Percentiles rank a stretch among this genome's conserved stretches.
Evolutionary conservation across 1,140 invertebrate species (phyloP).

Genomic region (Drosophila melanogaster): DNA sequence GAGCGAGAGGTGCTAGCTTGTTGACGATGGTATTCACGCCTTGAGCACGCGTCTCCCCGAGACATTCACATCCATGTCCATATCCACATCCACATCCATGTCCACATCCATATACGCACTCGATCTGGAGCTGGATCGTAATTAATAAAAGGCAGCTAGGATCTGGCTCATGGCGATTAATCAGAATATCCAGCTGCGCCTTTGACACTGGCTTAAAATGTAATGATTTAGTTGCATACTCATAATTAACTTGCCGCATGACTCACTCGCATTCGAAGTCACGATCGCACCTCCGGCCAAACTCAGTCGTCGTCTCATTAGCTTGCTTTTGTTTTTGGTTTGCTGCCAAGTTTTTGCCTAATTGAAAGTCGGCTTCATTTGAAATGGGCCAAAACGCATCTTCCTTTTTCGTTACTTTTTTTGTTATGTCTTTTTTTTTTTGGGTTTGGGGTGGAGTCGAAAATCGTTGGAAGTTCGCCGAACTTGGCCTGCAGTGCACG

Average conservation of each 20-base stretch:
- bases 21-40: conserved; percentile 81
- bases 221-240: conserved; percentile 82
- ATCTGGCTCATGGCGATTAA: conserved; percentile 54
- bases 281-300: conserved; percentile 32
- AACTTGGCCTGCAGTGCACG: conserved; percentile 29
- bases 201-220: conserved; percentile 81
- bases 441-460: conserved; percentile 50
- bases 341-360: conserved; percentile 52
- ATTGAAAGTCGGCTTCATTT: conserved; percentile 79
- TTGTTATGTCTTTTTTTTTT: conserved; percentile 1
- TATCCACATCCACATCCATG: not conserved
- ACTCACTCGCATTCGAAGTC: conserved; percentile 15
- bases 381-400: conserved; percentile 63
- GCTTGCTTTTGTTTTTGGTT: conserved; percentile 56
- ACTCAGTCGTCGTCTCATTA: conserved; percentile 74
- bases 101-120: not conserved
- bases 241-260: conserved; percentile 74
- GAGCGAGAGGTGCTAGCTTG: conserved; percentile 73
- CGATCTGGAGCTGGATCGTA: conserved; percentile 26
- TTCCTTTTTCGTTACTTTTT: conserved; percentile 11
- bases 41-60: conserved; percentile 59
- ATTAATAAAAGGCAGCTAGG: conserved; percentile 61
- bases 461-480: conserved; percentile 40
- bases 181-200: conserved; percentile 71
- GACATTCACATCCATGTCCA: not conserved